Base-by-base conservation (phyloP, 2,888 invertebrate genomes). In the Plutella xylostella region DNA sequence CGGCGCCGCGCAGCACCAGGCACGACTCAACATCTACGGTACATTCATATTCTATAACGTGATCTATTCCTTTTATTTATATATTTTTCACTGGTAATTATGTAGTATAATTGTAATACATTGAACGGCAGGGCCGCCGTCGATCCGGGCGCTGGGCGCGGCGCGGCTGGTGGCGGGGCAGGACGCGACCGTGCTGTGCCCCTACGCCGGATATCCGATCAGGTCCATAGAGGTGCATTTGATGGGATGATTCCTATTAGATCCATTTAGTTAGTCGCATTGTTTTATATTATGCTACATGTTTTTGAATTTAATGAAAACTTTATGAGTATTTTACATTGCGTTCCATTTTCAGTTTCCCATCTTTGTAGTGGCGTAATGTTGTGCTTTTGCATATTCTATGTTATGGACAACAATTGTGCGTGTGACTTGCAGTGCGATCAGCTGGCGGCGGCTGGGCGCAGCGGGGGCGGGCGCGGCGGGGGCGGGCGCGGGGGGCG, bases 181-280 rank as follows among this genome's bases (percentile, higher is more conserved):
- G 57, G 89, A 90, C 70, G 86, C 91, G 55, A 88, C 88, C 52
- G 83, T 94, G 56, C 86, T 88, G 63, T 94, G 94, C 80, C 93
- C 93, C 61, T 94, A 93, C 73, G 90, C 93, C 45, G 94, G 94
- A 60, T 93, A 92, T 85, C 94, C 94, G 57, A 90, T 94, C 72
- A 88, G 88, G 65, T 86, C 76, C 67, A 77, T 79, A 77, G 72
- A 79, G 78, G 79, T 78, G 79, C 79, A 79, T 78, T n/a, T 62
- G 63, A 60, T 70, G 69, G 64, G 65, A 68, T 68, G 58, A 70
- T 71, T 68, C 25, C 25, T 25, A 25, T 25, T 5, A n/a, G n/a
- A n/a, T n/a, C n/a, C n/a, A n/a, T n/a, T n/a, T n/a, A n/a, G n/a
- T n/a, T n/a, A n/a, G n/a, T n/a, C n/a, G n/a, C n/a, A n/a, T n/a